Percentiles rank a stretch among this genome's conserved stretches.
These are phyloP conservation scores for Chrysolina americana DNA, from an alignment of 2,888 invertebrate species.

Conservation along the genomic window DNA sequence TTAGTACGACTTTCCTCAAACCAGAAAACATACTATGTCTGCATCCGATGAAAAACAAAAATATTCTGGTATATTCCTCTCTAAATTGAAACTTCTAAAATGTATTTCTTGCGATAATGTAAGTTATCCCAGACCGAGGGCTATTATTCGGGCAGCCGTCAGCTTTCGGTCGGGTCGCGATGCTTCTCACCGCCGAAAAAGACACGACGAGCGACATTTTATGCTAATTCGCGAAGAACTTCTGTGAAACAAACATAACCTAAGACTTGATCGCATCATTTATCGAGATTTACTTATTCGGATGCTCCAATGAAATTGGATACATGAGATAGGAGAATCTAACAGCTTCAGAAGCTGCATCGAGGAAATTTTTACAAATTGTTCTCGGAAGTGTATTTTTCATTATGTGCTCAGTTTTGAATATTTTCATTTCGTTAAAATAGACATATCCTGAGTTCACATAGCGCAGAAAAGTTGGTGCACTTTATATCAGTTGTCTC, in stretches of 20 bases:
- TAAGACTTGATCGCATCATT: slow-evolving; percentile 23
- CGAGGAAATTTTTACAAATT: no score
- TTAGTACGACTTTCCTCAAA: no score
- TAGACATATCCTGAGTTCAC: no score
- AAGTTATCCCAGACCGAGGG: slow-evolving; percentile 8
- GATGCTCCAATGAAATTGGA: slow-evolving; percentile 10
- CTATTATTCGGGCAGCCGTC: slow-evolving; percentile 19
- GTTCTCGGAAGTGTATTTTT: no score
- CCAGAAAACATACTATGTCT: neutral
- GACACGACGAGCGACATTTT: slow-evolving; percentile 19
- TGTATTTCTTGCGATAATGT: neutral
- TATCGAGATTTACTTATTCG: slow-evolving; percentile 23
- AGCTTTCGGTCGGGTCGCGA: slow-evolving; percentile 15
- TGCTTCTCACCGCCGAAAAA: slow-evolving; percentile 15
- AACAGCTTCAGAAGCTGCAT: neutral
- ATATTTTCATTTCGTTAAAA: no score
- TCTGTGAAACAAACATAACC: slow-evolving; percentile 23
- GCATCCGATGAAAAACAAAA: neutral
- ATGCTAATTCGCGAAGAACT: slow-evolving; percentile 19
- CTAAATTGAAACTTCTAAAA: slow-evolving; percentile 12
- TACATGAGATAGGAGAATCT: neutral
- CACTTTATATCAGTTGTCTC: no score
- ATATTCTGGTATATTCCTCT: neutral
- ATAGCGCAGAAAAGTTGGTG: no score
- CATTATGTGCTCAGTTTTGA: no score